Conservation (phyloP, 92 coral and sea anemone genomes). For the Porites rus region DNA sequence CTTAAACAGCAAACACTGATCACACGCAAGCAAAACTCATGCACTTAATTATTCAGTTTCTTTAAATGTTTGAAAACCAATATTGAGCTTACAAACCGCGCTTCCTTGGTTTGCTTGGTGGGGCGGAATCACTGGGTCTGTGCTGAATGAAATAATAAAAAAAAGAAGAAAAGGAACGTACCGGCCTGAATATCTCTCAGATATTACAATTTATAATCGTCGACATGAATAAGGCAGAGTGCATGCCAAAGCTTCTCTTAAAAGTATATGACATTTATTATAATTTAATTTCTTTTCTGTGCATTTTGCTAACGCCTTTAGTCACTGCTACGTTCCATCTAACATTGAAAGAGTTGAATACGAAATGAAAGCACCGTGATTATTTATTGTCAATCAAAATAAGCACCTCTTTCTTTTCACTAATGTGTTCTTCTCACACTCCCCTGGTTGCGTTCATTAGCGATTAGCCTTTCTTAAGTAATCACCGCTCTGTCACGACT, state of each 20-base stretch:
- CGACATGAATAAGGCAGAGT: too few relatives aligned
- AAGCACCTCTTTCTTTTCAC: conserved; percentile 70
- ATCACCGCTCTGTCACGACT: conserved; percentile 79
- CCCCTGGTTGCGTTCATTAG: conserved; percentile 65
- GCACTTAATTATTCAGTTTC: conserved; percentile 47
- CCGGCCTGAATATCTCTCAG: not conserved
- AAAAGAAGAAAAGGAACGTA: not conserved
- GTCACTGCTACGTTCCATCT: not conserved
- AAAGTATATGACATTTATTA: too few relatives aligned
- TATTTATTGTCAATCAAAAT: conserved; percentile 81
- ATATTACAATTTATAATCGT: too few relatives aligned
- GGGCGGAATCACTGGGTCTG: conserved; percentile 24
- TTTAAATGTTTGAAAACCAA: conserved; percentile 35
- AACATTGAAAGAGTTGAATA: conserved; percentile 40
- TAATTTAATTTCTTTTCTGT: too few relatives aligned
- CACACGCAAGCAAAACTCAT: conserved; percentile 51
- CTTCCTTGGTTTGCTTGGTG: conserved; percentile 40
- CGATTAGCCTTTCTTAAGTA: conserved; percentile 80
- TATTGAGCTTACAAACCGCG: conserved; percentile 38
- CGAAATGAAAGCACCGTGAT: conserved; percentile 33
- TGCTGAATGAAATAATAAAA: not conserved
- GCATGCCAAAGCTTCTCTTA: too few relatives aligned
- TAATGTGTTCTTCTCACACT: conserved; percentile 55
- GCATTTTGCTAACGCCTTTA: not conserved
- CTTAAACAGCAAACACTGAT: conserved; percentile 51